Evolutionary conservation across 1,140 invertebrate species (phyloP).

Genomic region (Ridgeia piscesae): DNA sequence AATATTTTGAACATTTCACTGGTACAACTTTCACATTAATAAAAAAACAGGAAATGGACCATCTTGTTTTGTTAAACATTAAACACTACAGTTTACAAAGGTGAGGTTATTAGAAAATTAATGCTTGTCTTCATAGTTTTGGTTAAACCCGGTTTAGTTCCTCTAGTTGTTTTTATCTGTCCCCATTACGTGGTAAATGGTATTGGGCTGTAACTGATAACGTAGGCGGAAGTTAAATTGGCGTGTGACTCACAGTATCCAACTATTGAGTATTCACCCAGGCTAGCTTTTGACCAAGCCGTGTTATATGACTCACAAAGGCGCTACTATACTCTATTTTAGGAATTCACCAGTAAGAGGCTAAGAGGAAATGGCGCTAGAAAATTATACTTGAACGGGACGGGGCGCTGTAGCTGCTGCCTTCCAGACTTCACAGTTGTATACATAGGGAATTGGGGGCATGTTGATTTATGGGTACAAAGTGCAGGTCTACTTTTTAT

Average conservation of each 20-base stretch:
- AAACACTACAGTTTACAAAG: too few relatives aligned
- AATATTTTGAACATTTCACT: too few relatives aligned
- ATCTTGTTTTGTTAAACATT: background rate
- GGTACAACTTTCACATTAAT: too few relatives aligned
- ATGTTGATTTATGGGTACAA: background rate
- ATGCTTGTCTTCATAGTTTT: background rate
- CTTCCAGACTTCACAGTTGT: background rate
- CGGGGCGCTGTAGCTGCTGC: background rate
- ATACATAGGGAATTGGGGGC: background rate
- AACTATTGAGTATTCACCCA: background rate
- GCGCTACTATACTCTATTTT: background rate
- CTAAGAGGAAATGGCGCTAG: background rate
- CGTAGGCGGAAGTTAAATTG: background rate
- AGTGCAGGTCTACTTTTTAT: too few relatives aligned
- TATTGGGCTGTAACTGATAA: background rate
- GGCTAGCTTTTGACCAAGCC: background rate
- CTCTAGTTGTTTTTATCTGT: background rate
- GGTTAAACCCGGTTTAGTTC: background rate
- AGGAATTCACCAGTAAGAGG: background rate
- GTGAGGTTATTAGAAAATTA: background rate
- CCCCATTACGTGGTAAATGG: background rate
- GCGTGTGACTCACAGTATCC: background rate
- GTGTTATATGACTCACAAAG: background rate
- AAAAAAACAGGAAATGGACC: too few relatives aligned
- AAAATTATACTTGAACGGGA: background rate